These are phyloP conservation scores for Zaprionus davidi DNA, from an alignment of 1,140 invertebrate genomes.

Conservation along the genomic window DNA sequence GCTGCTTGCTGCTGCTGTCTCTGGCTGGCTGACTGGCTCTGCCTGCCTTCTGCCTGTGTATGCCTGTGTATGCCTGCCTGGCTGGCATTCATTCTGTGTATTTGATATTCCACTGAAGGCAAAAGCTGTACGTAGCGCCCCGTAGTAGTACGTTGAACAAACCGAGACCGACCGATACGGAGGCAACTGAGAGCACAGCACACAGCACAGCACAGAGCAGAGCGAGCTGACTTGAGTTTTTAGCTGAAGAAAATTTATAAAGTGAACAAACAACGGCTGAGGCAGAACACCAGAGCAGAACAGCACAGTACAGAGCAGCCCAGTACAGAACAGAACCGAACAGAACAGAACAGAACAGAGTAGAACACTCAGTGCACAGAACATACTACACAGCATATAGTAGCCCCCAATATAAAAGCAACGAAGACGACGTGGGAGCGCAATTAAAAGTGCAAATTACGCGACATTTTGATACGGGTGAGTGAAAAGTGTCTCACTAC, in stretches of 20 bases:
- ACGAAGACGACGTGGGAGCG: constrained; percentile 34
- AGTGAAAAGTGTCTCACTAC: constrained; percentile 79
- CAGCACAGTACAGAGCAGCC: constrained; percentile 27
- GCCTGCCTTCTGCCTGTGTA: constrained; percentile 48
- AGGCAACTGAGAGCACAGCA: neutral
- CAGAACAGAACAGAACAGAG: constrained; percentile 24
- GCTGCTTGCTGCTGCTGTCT: constrained; percentile 47
- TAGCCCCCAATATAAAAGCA: neutral
- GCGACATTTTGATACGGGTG: constrained; percentile 74
- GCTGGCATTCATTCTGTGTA: constrained; percentile 70
- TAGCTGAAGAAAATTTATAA: constrained; percentile 81
- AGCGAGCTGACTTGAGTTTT: constrained; percentile 66
- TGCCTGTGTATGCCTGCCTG: constrained; percentile 51
- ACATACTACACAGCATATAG: neutral
- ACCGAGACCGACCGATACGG: constrained; percentile 38
- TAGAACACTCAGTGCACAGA: constrained; percentile 12
- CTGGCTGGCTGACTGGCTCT: constrained; percentile 40
- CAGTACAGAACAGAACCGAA: constrained; percentile 5
- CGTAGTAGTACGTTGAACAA: constrained; percentile 48
- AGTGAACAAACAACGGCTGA: constrained; percentile 64
- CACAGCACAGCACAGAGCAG: constrained; percentile 15
- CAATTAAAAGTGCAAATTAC: constrained; percentile 78
- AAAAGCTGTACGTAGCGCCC: constrained; percentile 66
- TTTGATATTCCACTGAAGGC: constrained; percentile 81
- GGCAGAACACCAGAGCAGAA: constrained; percentile 19